Evolutionary conservation across 2,797 vertebrate species (phyloP).

Genomic region (Lepus townsendii): DNA sequence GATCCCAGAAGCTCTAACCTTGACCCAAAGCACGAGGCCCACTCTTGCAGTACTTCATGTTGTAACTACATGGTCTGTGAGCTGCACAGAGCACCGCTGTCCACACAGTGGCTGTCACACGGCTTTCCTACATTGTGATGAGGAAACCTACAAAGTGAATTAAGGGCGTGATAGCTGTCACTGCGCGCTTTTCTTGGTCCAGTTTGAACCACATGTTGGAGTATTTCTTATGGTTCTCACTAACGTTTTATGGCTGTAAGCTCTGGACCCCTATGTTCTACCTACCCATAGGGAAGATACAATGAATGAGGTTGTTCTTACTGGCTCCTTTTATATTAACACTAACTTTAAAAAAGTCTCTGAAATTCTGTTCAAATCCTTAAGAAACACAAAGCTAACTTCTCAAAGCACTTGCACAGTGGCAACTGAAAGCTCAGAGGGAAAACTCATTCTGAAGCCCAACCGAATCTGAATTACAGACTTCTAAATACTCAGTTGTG

Average conservation of each 20-base stretch:
- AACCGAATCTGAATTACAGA: not conserved
- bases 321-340: not conserved
- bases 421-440: not conserved
- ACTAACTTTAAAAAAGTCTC: not conserved
- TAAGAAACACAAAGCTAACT: constrained; percentile 8
- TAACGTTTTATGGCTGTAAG: not conserved
- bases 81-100: too few relatives aligned
- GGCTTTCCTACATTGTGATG: not conserved
- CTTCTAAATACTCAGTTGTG: not conserved
- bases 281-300: not conserved
- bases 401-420: constrained; percentile 7
- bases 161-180: not conserved
- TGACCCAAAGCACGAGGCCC: not conserved
- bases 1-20: not conserved
- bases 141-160: constrained; percentile 1
- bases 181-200: not conserved
- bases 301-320: not conserved
- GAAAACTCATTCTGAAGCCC: not conserved
- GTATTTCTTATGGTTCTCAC: not conserved
- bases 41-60: not conserved
- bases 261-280: not conserved
- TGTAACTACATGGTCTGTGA: not conserved
- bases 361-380: not conserved
- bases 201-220: not conserved
- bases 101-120: not conserved